Percentiles rank a stretch among this genome's conserved stretches.
phyloP scores from a whole-genome alignment of 2,797 vertebrate genomes.

The Anabas testudineus region DNA sequence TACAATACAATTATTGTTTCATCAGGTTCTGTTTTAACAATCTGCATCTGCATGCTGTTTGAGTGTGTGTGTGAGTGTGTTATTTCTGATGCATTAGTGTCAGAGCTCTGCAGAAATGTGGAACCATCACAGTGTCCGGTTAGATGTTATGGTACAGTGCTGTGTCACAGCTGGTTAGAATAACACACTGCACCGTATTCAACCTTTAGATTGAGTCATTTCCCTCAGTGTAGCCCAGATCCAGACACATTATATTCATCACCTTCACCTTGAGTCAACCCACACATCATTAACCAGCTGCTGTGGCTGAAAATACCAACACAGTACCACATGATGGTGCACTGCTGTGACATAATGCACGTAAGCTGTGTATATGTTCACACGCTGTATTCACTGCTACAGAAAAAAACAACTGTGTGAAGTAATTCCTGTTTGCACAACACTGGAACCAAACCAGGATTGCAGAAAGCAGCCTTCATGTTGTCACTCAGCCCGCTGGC shows the following conservation, averaged over 20 bases:
- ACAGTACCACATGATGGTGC: conserved; percentile 9
- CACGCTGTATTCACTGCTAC: conserved; percentile 5
- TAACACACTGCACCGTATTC: conserved; percentile 8
- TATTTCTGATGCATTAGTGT: not conserved
- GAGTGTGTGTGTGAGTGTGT: too few relatives aligned
- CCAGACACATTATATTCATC: conserved; percentile 21
- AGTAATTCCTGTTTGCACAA: conserved; percentile 21
- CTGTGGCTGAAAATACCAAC: conserved; percentile 30
- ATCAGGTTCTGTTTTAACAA: too few relatives aligned
- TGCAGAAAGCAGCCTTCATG: conserved; percentile 18
- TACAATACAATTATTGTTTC: too few relatives aligned
- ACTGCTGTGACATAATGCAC: not conserved
- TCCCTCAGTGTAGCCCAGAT: conserved; percentile 9
- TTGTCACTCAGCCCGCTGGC: conserved; percentile 38
- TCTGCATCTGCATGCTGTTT: not conserved
- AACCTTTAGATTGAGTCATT: conserved; percentile 33
- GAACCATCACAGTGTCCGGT: conserved; percentile 1
- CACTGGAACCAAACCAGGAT: not conserved
- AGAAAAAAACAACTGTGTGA: conserved; percentile 8
- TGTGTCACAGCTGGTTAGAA: conserved; percentile 24
- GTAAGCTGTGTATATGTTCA: not conserved
- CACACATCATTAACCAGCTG: conserved; percentile 20
- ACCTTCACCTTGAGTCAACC: conserved; percentile 35
- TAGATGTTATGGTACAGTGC: not conserved
- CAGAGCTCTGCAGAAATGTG: not conserved